Base-by-base conservation (phyloP, 2,113 vertebrate genomes). In the Pogonocichla stellata region DNA sequence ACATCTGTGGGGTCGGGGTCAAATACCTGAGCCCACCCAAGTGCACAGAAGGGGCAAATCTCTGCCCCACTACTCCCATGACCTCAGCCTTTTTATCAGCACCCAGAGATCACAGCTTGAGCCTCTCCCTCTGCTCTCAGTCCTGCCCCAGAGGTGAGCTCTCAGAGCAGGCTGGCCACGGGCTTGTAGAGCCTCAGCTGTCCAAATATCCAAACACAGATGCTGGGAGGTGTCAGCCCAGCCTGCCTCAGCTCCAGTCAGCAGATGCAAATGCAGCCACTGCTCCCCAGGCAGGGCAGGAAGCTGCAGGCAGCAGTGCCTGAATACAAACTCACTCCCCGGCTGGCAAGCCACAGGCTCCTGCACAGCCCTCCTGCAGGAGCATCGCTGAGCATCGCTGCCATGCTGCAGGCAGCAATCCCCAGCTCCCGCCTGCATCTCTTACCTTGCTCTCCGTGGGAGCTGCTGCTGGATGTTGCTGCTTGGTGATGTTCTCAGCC, bases 401-500 rank as follows among this genome's bases (percentile, higher is more conserved):
- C 7, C 0, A 2, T 5, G 64, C 80, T 80, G 70, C 3, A 0
- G 42, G 56, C 8, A 3, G 75, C 29, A 13, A 29, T 60, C 9
- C 0, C 4, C 13, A 50, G 67, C 47, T 29, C 12, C 95, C 14
- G 1, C 19, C 0, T 8, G 14, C 17, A 25, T 74, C n/a, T 72
- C 84, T 99, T 98, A 99, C 99, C 99, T 99, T 99, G 92, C 96
- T 98, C 89, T 98, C 97, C 1, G 78, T 87, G 81, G 97, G 85
- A 13, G 97, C 95, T 2, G 98, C 95, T 50, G 97, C 97, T 29
- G 98, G 98, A 90, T 99, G 98, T 92, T 98, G 98, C 98, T 99
- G 99, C 97, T 99, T 99, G 42, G 98, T 97, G 92, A 99, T 99
- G 98, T 99, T 99, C 97, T 99, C 99, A 62, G 98, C 98, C 98